These are phyloP conservation scores for Crotophaga sulcirostris DNA, from an alignment of 2,113 vertebrate species.

Conservation along the genomic window DNA sequence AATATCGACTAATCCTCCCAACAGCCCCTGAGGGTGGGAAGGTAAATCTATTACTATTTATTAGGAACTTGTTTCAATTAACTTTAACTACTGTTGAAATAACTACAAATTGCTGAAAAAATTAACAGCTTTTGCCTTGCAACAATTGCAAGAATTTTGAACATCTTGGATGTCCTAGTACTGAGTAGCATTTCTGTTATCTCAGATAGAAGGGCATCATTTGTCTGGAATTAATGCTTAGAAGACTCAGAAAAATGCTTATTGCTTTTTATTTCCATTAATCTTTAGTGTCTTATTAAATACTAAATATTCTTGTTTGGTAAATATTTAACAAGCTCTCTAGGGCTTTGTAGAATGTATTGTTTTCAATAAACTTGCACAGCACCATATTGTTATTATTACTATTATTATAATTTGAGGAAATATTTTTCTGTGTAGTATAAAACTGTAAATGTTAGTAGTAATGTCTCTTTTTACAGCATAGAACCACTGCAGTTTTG, in stretches of 20 bases:
- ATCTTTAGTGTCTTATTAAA: conserved; percentile 50
- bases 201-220: not conserved
- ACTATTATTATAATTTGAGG: not conserved
- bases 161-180: not conserved
- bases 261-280: conserved; percentile 37
- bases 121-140: not conserved
- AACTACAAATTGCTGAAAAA: not conserved
- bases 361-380: conserved; percentile 47
- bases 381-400: not conserved
- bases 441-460: not conserved
- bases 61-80: conserved; percentile 59
- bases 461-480: not conserved
- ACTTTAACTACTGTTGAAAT: conserved; percentile 44
- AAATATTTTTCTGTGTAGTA: conserved; percentile 10
- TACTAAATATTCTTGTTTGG: conserved; percentile 58
- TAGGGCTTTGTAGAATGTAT: conserved; percentile 23
- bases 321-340: conserved; percentile 61
- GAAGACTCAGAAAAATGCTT: not conserved
- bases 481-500: not conserved
- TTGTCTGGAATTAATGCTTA: not conserved
- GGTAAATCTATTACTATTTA: conserved; percentile 67
- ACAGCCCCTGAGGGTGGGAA: conserved; percentile 1
- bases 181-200: not conserved
- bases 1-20: conserved; percentile 55
- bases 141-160: not conserved